Conservation (phyloP, 2,113 vertebrate species). For the Aegotheles bennettii region DNA sequence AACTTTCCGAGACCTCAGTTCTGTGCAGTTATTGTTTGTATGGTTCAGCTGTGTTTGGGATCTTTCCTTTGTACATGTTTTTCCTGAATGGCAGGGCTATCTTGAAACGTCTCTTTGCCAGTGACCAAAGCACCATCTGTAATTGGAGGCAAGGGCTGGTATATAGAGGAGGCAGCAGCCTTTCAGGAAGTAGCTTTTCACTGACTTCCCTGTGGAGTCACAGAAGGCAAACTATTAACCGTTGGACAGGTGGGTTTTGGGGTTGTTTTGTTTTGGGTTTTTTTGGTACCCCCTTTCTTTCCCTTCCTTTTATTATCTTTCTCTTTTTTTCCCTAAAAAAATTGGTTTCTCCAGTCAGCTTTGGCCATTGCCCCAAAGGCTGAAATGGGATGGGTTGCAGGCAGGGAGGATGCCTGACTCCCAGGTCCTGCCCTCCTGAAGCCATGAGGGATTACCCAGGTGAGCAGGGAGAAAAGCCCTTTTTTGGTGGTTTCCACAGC, state of each 20-base stretch:
- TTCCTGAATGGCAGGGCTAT: constrained; percentile 46
- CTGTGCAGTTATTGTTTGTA: constrained; percentile 37
- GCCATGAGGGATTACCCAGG: neutral
- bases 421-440: neutral
- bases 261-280: neutral
- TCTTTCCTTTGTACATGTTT: constrained; percentile 29
- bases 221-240: neutral
- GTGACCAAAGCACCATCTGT: constrained; percentile 35
- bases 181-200: neutral
- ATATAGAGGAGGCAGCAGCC: neutral
- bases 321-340: neutral
- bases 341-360: neutral
- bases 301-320: neutral
- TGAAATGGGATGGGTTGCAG: neutral
- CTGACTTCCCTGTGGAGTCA: neutral
- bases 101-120: constrained; percentile 35
- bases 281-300: neutral
- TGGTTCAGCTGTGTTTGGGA: constrained; percentile 16
- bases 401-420: neutral
- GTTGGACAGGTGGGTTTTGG: neutral
- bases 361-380: neutral
- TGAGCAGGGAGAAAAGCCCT: neutral
- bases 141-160: neutral
- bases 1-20: constrained; percentile 62
- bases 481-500: neutral